Base-by-base conservation (phyloP, 1,140 invertebrate genomes). In the Gonatopus flavifemur region DNA sequence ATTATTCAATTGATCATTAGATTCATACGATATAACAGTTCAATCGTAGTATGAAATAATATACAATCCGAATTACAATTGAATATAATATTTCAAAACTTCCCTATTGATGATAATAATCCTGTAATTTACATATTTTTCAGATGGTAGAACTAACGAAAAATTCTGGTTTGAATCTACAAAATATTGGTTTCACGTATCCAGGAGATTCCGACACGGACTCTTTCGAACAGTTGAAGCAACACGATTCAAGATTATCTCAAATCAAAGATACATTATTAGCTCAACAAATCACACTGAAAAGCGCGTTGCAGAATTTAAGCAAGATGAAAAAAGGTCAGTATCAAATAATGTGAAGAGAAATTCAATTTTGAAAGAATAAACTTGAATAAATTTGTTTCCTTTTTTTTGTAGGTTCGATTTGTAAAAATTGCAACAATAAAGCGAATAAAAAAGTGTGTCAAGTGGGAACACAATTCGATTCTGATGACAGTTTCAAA, bases 171-270 rank as follows among this genome's bases (percentile, higher is more conserved):
- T 67, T 81, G 40, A 81, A 83, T 70, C 72, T 81, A 30, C 79
- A 82, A 66, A 83, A 81, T 20, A 79, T 87, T 59, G 86, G 83
- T n/a, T 88, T 87, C 63, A 78, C 80, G 2, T 87, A 84, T 63
- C 80, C 83, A 54, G 85, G 87, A 46, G 83, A 85, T 56, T 76
- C 80, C 48, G 80, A 81, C 35, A 78, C 74, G 46, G 81, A 83
- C 69, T 81, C 84, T 13, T 59, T 84, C 25, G 80, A 84, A 52
- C 84, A 87, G 67, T 79, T 88, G 13, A 84, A 84, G 51, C 76
- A 81, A 39, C 82, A 87, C 61, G 83, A 85, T 57, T 81, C 83
- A 36, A 83, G 84, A 48, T 67, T 90, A 49, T 79, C 81, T 22
- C 73, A 81, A 43, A 76, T 88, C 16, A 88, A 86, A 51, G 81